Evolutionary conservation across 2,797 vertebrate species (phyloP).

Genomic region (Dendrocincla fuliginosa): DNA sequence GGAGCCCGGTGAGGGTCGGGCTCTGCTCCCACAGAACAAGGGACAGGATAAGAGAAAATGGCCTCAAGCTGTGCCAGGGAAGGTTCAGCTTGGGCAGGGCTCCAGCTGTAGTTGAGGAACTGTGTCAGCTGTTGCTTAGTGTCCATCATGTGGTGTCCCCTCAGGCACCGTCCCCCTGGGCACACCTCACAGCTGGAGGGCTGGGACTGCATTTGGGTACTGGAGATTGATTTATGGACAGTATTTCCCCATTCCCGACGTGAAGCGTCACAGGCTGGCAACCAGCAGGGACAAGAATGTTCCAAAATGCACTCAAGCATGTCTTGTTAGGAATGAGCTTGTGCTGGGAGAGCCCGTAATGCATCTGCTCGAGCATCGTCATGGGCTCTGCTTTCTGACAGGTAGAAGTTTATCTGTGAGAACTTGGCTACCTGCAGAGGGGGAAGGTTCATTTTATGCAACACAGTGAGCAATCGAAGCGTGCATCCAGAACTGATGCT

Average conservation of each 20-base stretch:
- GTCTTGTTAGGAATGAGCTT: not conserved
- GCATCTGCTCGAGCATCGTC: not conserved
- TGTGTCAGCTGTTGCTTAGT: fast-evolving
- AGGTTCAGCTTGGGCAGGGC: not conserved
- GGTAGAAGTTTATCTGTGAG: not conserved
- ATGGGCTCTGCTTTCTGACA: not conserved
- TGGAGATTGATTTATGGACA: not conserved
- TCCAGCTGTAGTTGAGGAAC: fast-evolving
- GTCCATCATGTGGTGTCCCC: not conserved
- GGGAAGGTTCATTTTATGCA: not conserved
- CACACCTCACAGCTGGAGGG: not conserved
- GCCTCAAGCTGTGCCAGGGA: fast-evolving
- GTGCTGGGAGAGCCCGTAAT: not conserved
- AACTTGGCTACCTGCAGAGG: not conserved
- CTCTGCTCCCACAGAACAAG: not conserved
- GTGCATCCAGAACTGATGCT: not conserved
- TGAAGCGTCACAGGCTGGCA: not conserved
- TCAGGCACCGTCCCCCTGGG: not conserved
- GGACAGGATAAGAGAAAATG: fast-evolving
- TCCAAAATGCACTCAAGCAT: not conserved
- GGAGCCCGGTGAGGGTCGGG: not conserved
- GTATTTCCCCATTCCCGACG: not conserved
- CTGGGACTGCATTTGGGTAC: fast-evolving
- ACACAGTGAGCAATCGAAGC: not conserved
- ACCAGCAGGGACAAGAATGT: not conserved